phyloP scores from a whole-genome alignment of 2,797 vertebrate species.

The Serranus cabrilla region DNA sequence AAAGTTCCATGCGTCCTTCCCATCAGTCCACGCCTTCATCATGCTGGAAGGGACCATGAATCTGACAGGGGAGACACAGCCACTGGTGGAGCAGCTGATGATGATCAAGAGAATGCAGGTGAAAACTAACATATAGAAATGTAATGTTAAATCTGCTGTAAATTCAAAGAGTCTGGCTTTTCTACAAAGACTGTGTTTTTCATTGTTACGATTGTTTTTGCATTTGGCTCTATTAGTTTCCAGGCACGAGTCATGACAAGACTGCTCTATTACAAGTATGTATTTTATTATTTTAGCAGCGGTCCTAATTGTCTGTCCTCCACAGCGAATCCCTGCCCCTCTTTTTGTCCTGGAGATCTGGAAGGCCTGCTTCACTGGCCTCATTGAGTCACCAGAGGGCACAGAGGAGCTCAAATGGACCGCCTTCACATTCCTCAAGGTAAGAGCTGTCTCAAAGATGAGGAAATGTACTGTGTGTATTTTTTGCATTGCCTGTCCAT shows the following conservation, averaged over 20 bases:
- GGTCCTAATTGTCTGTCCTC: constrained; percentile 20
- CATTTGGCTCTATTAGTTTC: not conserved
- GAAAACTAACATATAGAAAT: constrained; percentile 15
- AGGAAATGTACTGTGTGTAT: not conserved
- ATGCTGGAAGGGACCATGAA: constrained; percentile 99
- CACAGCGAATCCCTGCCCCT: constrained; percentile 91
- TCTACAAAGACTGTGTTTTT: not conserved
- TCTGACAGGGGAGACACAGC: constrained; percentile 95
- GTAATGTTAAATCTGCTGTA: not conserved
- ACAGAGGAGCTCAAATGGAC: constrained; percentile 99
- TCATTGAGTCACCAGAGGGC: constrained; percentile 98
- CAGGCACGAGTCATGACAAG: not conserved
- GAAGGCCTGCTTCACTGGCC: constrained; percentile 98
- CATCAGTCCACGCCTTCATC: constrained; percentile 94
- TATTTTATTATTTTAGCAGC: not conserved
- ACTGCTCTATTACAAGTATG: not conserved
- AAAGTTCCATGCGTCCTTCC: constrained; percentile 90
- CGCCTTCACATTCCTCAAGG: constrained; percentile 98
- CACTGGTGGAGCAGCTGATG: constrained; percentile 96
- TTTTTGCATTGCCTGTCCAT: too few relatives aligned
- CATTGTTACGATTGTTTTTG: not conserved
- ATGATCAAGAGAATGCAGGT: constrained; percentile 99
- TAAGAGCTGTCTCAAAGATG: constrained; percentile 80
- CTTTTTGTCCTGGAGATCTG: constrained; percentile 97
- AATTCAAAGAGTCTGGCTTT: not conserved